These are phyloP conservation scores for Chymomyza fuscimana DNA, from an alignment of 2,888 invertebrate genomes.

Conservation along the genomic window DNA sequence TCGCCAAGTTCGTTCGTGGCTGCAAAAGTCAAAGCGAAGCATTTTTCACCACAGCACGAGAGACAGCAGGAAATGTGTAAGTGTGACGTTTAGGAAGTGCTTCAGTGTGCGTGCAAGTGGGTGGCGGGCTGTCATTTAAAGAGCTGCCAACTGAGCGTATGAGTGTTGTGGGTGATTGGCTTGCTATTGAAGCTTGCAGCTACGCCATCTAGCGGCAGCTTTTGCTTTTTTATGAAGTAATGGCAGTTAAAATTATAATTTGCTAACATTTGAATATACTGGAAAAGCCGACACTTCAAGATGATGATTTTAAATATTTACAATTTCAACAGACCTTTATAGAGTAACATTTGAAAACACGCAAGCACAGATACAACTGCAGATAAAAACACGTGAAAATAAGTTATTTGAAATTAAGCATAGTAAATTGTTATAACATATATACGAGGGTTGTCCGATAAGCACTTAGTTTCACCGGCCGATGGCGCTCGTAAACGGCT, in stretches of 20 bases:
- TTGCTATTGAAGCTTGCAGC: background rate
- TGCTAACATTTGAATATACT: background rate
- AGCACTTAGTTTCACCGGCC: too few relatives aligned
- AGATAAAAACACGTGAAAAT: too few relatives aligned
- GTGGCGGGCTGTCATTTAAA: background rate
- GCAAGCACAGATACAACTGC: too few relatives aligned
- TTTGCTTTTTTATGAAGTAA: background rate
- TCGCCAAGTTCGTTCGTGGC: constrained; percentile 44
- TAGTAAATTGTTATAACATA: too few relatives aligned
- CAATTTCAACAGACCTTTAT: too few relatives aligned
- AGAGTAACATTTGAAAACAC: too few relatives aligned
- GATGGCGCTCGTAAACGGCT: too few relatives aligned
- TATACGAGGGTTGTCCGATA: too few relatives aligned
- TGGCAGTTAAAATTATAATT: background rate
- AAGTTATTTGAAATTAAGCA: too few relatives aligned
- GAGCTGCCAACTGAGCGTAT: background rate
- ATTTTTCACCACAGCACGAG: constrained; percentile 57
- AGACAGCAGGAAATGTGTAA: constrained; percentile 52
- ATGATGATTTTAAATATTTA: too few relatives aligned
- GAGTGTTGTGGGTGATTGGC: constrained; percentile 12
- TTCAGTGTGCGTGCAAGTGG: constrained; percentile 29
- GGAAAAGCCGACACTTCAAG: too few relatives aligned
- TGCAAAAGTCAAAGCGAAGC: constrained; percentile 23
- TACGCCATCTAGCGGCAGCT: constrained; percentile 55
- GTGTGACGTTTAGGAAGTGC: constrained; percentile 50